phyloP scores from a whole-genome alignment of 2,113 vertebrate genomes.

The Eulacestoma nigropectus region DNA sequence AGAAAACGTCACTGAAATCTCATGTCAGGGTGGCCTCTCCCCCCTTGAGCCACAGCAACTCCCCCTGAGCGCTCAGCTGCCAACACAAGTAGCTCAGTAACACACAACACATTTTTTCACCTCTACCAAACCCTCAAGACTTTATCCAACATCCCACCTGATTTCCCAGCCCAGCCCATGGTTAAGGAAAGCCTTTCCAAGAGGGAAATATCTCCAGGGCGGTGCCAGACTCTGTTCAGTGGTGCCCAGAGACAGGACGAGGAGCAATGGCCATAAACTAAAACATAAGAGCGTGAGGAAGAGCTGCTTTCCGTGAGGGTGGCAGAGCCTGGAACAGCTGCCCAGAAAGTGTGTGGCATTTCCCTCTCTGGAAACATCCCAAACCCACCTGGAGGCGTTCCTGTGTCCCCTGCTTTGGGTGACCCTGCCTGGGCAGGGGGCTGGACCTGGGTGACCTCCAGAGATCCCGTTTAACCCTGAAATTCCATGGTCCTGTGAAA shows the following conservation, averaged over 20 bases:
- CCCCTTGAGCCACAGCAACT: not conserved
- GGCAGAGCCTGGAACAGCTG: not conserved
- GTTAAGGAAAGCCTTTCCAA: not conserved
- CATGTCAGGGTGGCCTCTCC: not conserved
- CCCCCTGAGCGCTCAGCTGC: not conserved
- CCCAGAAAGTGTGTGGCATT: not conserved
- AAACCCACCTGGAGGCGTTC: not conserved
- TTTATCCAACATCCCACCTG: not conserved
- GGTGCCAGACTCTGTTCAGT: not conserved
- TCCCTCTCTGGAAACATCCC: not conserved
- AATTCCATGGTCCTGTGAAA: not conserved
- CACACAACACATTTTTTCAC: rapidly evolving
- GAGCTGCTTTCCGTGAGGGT: not conserved
- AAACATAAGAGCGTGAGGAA: not conserved
- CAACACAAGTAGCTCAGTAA: not conserved
- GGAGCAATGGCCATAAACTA: not conserved
- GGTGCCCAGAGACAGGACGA: not conserved
- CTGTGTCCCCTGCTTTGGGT: not conserved
- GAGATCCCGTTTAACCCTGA: not conserved
- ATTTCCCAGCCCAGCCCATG: not conserved
- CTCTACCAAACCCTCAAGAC: not conserved
- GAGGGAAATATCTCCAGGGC: not conserved
- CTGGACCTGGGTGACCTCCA: not conserved
- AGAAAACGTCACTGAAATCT: not conserved
- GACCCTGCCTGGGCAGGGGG: not conserved